Base-by-base conservation (phyloP, 2,113 vertebrate species). In the Callipepla californica region DNA sequence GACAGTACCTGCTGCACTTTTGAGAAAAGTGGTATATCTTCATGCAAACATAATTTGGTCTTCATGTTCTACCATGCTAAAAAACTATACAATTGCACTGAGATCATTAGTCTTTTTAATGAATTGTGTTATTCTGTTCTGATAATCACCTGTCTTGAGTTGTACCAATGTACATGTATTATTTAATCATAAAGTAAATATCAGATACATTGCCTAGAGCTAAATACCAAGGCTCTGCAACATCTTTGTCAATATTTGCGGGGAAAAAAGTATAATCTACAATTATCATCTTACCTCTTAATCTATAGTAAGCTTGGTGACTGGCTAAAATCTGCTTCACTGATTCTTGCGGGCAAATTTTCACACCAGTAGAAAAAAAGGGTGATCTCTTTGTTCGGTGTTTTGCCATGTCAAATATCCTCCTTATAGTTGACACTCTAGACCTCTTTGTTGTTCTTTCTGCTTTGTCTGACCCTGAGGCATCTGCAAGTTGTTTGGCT, bases 301-400 rank as follows among this genome's bases (percentile, higher is more conserved):
- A 96, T 96, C 98, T 98, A 80, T 99, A 99, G 96, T 99, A 99
- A 8, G 98, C 97, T 96, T 98, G 98, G 85, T 99, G 98, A 90
- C 97, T 99, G 92, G 98, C 98, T 85, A 99, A 91, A 77, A 99
- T 98, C 53, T 99, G 98, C n/a, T 96, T 96, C 77, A 98, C 45
- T 65, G 98, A 98, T 94, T 99, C 98, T 51, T 98, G 98, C 19
- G 98, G 98, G 87, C 99, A 99, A 57, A 99, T 97, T 92, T 98
- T 98, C 93, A 99, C 97, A 50, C 98, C 98, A 5, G 97, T 96
- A 92, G 98, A 98, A 66, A 98, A 96, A 61, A 98, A 98, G 32
- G 98, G 93, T 8, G 98, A 99, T 96, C 99, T 98, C 94, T 97
- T 99, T 73, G 98, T 94, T 75, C 98, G 97, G 61, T 96, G 97